A percentile compares a stretch with the other conserved stretches of the same genome.
These are phyloP conservation scores for Recurvirostra avosetta DNA, from an alignment of 2,113 vertebrate species.

Conservation along the genomic window DNA sequence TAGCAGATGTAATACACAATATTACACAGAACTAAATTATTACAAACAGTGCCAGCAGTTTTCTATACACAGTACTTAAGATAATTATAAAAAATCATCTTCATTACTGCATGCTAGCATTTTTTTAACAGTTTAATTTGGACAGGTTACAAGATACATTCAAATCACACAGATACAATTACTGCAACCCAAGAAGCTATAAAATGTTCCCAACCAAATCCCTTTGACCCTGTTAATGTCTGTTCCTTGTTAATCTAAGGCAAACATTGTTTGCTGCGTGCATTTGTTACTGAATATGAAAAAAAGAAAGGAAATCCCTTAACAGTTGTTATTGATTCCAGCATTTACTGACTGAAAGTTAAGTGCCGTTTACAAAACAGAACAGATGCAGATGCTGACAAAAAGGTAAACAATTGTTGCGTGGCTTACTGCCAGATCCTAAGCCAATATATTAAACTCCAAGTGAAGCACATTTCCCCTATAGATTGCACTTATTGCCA, in stretches of 20 bases:
- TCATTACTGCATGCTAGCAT: slow-evolving; percentile 73
- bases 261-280: slow-evolving; percentile 74
- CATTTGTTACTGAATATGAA: slow-evolving; percentile 76
- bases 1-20: slow-evolving; percentile 70
- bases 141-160: slow-evolving; percentile 76
- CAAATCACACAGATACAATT: slow-evolving; percentile 77
- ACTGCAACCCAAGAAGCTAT: slow-evolving; percentile 68
- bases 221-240: slow-evolving; percentile 78
- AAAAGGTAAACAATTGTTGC: slow-evolving; percentile 99
- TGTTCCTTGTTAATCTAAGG: slow-evolving; percentile 80
- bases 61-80: slow-evolving; percentile 77
- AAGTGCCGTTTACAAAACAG: slow-evolving; percentile 97
- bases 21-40: slow-evolving; percentile 73
- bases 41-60: slow-evolving; percentile 73
- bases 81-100: slow-evolving; percentile 80
- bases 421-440: slow-evolving; percentile 94
- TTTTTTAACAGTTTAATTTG: slow-evolving; percentile 79
- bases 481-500: slow-evolving; percentile 97
- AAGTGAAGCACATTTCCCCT: slow-evolving; percentile 96
- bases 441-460: slow-evolving; percentile 95
- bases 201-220: slow-evolving; percentile 76
- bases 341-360: slow-evolving; percentile 92
- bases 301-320: slow-evolving; percentile 87
- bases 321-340: slow-evolving; percentile 98
- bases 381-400: slow-evolving; percentile 99